Evolutionary conservation across 1,140 invertebrate species (phyloP).

Genomic region (Sycophaga agraensis): DNA sequence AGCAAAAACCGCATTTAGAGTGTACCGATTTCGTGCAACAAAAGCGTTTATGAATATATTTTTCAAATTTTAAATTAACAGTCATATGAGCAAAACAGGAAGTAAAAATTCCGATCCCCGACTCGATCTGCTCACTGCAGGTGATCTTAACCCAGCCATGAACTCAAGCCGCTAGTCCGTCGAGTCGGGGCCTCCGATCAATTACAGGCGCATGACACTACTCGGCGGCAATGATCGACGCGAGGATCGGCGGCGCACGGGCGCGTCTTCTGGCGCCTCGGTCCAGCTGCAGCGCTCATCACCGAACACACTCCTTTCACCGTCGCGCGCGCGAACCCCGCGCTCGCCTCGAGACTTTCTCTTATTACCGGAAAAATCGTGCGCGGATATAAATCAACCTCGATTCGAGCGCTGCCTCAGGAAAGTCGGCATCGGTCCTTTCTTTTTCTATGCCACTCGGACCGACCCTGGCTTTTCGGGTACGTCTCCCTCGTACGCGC

Average conservation of each 20-base stretch:
- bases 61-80: too few relatives aligned
- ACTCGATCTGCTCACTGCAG: too few relatives aligned
- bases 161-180: too few relatives aligned
- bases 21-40: background rate
- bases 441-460: too few relatives aligned
- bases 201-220: constrained; percentile 5
- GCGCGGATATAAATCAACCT: constrained; percentile 28
- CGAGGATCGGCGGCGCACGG: background rate
- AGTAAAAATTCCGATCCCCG: too few relatives aligned
- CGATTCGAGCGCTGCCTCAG: background rate
- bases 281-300: too few relatives aligned
- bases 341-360: constrained; percentile 11
- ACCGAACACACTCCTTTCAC: background rate
- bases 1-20: background rate
- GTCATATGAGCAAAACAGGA: too few relatives aligned
- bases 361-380: constrained; percentile 24
- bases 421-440: too few relatives aligned
- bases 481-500: too few relatives aligned
- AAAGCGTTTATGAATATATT: too few relatives aligned
- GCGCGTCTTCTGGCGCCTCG: constrained; percentile 3
- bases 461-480: too few relatives aligned
- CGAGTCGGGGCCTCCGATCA: constrained; percentile 6
- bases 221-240: constrained; percentile 1
- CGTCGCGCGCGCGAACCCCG: background rate
- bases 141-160: too few relatives aligned